Base-by-base conservation (phyloP, 1,140 invertebrate genomes). In the Lasaia peninsularis region DNA sequence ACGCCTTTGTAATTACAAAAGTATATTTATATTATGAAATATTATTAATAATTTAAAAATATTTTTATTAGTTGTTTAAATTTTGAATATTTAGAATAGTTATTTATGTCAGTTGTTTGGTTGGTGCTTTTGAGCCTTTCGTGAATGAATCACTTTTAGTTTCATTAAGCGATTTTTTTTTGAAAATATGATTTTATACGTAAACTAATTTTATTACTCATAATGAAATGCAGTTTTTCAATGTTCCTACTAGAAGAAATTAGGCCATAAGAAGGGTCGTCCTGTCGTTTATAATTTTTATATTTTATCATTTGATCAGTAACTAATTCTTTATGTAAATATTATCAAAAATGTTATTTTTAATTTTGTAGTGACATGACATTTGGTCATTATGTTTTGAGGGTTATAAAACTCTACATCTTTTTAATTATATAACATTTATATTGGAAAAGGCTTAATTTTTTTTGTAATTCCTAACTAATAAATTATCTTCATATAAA, bases 11-110 rank as follows among this genome's bases (percentile, higher is more conserved):
- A 48, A 48, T 48, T 21, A 21, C n/a, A 48, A 21, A 48, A 48
- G 20, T 48, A 48, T 48, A 48, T 48, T 48, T 48, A 48, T 48
- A 48, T 48, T 48, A 48, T 48, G 40, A 48, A 21, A 48, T 20
- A 18, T 21, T 48, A 48, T 48, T 48, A 20, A 48, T 48, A 48
- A 48, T 48, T 48, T 48, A 6, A 48, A n/a, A 48, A 48, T 48
- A 48, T 20, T 48, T 44, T 44, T 44, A 44, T 20, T 44, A 44
- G 40, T 44, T 44, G 40, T 44, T 44, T 44, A 44, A 44, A 44
- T 20, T 44, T 44, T 44, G 40, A 18, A 44, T 44, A 44, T 44
- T 44, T 44, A 44, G 40, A 9, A 44, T 44, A 44, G 40, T 20
- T 44, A 44, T 44, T 44, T 44, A 44, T 44, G 14, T 44, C 40